phyloP scores from a whole-genome alignment of 2,888 invertebrate species.

The Molorchus minor region DNA sequence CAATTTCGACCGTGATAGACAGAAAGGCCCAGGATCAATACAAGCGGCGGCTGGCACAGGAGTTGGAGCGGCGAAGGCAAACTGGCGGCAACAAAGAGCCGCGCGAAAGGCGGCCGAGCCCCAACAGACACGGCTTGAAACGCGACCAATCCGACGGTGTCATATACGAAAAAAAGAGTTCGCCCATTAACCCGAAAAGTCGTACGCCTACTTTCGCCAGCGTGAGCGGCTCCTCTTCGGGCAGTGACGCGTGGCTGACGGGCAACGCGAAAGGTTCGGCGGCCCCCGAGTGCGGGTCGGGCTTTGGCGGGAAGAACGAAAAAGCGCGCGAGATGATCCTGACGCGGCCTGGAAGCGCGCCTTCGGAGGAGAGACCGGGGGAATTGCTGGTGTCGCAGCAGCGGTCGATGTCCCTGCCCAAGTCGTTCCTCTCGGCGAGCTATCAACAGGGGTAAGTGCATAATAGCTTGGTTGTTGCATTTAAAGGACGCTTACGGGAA shows the following conservation, averaged over 20 bases:
- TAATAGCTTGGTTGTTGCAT: slow-evolving; percentile 57
- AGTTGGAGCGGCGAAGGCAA: slow-evolving; percentile 37
- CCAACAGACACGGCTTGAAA: slow-evolving; percentile 39
- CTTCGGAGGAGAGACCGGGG: slow-evolving; percentile 57
- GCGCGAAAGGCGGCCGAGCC: slow-evolving; percentile 44
- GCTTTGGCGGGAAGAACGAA: slow-evolving; percentile 37
- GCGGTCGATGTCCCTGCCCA: slow-evolving; percentile 66
- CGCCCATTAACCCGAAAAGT: slow-evolving; percentile 49
- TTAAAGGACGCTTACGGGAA: too few relatives aligned
- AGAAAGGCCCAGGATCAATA: slow-evolving; percentile 40
- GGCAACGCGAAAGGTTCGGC: slow-evolving; percentile 64
- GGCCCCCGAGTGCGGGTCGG: slow-evolving; percentile 60
- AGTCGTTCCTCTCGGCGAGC: slow-evolving; percentile 64
- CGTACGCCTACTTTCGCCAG: slow-evolving; percentile 32
- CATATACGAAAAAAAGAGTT: slow-evolving; percentile 37
- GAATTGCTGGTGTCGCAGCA: slow-evolving; percentile 59
- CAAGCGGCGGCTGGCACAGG: slow-evolving; percentile 38
- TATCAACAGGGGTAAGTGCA: slow-evolving; percentile 29
- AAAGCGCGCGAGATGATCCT: slow-evolving; percentile 60
- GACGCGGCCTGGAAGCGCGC: slow-evolving; percentile 67
- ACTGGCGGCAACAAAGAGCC: slow-evolving; percentile 28
- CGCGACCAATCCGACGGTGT: slow-evolving; percentile 36
- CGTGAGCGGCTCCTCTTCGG: slow-evolving; percentile 62
- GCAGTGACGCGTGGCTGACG: slow-evolving; percentile 67
- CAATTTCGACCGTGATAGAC: slow-evolving; percentile 17